Conservation (phyloP, 1,140 invertebrate species). For the Zaprionus vittiger region DNA sequence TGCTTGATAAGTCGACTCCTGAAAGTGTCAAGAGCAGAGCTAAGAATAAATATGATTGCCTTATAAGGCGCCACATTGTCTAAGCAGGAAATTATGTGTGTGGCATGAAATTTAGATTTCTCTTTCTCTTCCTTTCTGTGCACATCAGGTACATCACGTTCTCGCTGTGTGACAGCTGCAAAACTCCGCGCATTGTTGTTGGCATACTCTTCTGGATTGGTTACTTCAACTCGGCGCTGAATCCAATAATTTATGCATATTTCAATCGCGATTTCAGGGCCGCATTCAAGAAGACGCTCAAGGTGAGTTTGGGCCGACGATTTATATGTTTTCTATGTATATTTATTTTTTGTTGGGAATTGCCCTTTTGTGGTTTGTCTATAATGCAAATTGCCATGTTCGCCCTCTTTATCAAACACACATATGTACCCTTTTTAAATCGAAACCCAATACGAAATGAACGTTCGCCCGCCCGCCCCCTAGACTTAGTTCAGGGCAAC, state of each 20-base stretch:
- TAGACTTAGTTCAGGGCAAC: conserved; percentile 72
- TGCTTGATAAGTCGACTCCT: neutral
- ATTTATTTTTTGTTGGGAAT: conserved; percentile 50
- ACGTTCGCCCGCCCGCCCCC: conserved; percentile 25
- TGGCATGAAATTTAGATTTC: conserved; percentile 4
- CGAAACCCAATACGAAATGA: conserved; percentile 18
- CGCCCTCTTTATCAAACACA: conserved; percentile 62
- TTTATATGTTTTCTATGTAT: conserved; percentile 62
- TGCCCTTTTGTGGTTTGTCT: conserved; percentile 64
- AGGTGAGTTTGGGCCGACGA: conserved; percentile 86
- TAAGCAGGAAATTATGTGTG: conserved; percentile 4
- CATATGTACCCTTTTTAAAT: conserved; percentile 48
- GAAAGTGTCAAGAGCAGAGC: conserved; percentile 3
- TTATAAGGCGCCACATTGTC: neutral
- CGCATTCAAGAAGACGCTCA: conserved; percentile 96
- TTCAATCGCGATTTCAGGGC: conserved; percentile 98
- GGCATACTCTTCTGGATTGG: conserved; percentile 97
- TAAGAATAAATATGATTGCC: conserved; percentile 5
- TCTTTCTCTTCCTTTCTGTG: neutral
- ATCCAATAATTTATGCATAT: conserved; percentile 98
- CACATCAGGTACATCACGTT: conserved; percentile 92
- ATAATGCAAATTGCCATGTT: conserved; percentile 24
- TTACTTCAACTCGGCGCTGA: conserved; percentile 98
- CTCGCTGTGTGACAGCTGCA: conserved; percentile 90
- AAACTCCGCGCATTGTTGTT: conserved; percentile 87